A percentile compares a stretch with the other conserved stretches of the same genome.
Conservation (phyloP, 2,888 invertebrate genomes). For the Teleogryllus oceanicus region DNA sequence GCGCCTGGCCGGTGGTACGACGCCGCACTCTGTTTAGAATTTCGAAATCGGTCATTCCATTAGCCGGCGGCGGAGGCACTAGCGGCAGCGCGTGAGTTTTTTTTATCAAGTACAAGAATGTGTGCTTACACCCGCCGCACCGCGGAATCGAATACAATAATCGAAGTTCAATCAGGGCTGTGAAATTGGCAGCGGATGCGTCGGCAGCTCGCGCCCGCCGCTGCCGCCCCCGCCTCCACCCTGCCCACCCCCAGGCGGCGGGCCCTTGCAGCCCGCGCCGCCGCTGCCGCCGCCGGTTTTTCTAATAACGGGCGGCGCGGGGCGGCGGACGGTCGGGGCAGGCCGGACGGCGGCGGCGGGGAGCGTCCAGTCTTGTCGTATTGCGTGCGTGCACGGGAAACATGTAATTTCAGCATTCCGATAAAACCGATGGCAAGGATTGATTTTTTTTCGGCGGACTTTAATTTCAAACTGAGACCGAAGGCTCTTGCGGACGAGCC, state of each 20-base stretch:
- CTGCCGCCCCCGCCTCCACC: background rate
- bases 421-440: slow-evolving; percentile 30
- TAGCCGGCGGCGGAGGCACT: background rate
- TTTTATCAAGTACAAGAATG: background rate
- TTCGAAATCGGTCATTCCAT: slow-evolving; percentile 7
- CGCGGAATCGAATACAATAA: background rate
- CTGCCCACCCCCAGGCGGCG: background rate
- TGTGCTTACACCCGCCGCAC: slow-evolving; percentile 18
- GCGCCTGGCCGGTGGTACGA: background rate
- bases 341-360: background rate
- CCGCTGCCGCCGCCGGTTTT: background rate
- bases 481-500: slow-evolving; percentile 19
- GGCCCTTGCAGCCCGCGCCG: background rate
- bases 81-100: background rate
- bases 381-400: slow-evolving; percentile 5
- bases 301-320: slow-evolving; percentile 6
- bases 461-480: slow-evolving; percentile 32
- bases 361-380: slow-evolving; percentile 9
- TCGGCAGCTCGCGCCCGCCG: background rate
- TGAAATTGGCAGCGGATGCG: slow-evolving; percentile 18
- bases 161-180: slow-evolving; percentile 18
- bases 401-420: slow-evolving; percentile 31
- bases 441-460: slow-evolving; percentile 26
- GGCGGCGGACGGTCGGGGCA: background rate
- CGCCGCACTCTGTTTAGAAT: background rate